Evolutionary conservation across 2,888 invertebrate genomes (phyloP), one percentile per base, ranked within the genome.

Genomic region (Morinoia aosen): DNA sequence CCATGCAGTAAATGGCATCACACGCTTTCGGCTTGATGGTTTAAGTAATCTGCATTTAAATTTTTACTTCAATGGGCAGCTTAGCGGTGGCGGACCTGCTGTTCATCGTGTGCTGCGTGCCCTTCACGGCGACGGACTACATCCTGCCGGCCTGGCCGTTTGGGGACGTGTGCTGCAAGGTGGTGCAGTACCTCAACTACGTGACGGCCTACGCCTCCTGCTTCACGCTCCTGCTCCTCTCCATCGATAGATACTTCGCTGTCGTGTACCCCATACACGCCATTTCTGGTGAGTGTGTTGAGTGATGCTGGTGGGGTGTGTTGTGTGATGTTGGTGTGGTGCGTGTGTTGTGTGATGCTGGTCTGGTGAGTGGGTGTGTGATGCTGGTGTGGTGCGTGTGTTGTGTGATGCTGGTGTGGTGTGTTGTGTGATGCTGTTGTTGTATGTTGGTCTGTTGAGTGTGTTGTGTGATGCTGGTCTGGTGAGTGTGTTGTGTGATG

Each of bases 141-240:
- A 98, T 98, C 0, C 97, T 99, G 97, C 98, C 98, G 12, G 98
- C 98, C 97, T 99, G 99, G 99, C 98, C 99, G 0, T 99, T 99
- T 97, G 99, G 99, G 19, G 98, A 98, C 97, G 97, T 98, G 97
- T 99, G 98, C 98, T 99, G 99, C 97, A 98, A 98, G 97, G 98
- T 98, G 56, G 98, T 99, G 25, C 99, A 99, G 97, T 99, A 99
- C 97, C 98, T 99, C 97, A 98, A 99, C 97, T 98, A 99, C 96
- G 99, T 99, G 88, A 99, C 99, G 57, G 99, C 99, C 58, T 99
- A 99, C 97, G 99, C 98, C 95, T 99, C 99, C 97, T 99, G 99
- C 11, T 99, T 99, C 97, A 99, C 99, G 0, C 97, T 99, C 95
- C 99, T 99, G 0, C 98, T 99, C 96, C 99, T 99, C 99, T 99